Conservation (phyloP, 2,888 invertebrate genomes). For the Pyralis farinalis region DNA sequence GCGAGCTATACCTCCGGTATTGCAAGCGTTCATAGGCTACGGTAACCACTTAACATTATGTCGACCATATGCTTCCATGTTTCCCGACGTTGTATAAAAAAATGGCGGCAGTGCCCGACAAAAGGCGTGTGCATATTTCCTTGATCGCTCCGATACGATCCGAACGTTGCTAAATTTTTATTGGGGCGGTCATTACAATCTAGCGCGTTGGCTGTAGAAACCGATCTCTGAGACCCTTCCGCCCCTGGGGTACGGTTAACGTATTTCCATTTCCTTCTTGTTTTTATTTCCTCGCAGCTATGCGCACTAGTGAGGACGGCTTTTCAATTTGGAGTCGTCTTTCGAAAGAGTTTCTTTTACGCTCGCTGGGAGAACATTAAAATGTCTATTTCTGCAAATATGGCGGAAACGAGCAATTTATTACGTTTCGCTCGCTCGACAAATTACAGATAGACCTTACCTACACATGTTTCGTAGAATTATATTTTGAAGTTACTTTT, state of each 20-base stretch:
- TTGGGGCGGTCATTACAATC: constrained; percentile 25
- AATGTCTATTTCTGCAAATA: not conserved
- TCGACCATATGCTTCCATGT: no score
- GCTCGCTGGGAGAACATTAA: no score
- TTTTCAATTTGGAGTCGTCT: constrained; percentile 35
- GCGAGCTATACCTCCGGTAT: no score
- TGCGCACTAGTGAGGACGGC: constrained; percentile 25
- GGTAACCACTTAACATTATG: no score
- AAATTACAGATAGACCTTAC: no score
- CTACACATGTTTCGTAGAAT: no score
- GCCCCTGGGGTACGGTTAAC: constrained; percentile 46
- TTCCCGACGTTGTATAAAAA: no score
- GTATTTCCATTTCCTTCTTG: constrained; percentile 46
- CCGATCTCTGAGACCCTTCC: constrained; percentile 33
- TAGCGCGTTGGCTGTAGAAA: constrained; percentile 31
- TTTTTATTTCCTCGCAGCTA: constrained; percentile 40
- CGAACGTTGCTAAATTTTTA: constrained; percentile 31
- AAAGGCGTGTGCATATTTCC: not conserved
- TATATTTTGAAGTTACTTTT: no score
- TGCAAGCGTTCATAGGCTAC: no score
- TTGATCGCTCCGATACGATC: not conserved
- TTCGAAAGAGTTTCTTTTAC: constrained; percentile 3
- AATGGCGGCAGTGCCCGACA: not conserved
- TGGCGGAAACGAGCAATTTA: constrained; percentile 1
- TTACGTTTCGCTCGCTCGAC: not conserved